Evolutionary conservation across 2,888 invertebrate genomes (phyloP), one percentile per base, ranked within the genome.

Genomic region (Mesorhabditis belari): DNA sequence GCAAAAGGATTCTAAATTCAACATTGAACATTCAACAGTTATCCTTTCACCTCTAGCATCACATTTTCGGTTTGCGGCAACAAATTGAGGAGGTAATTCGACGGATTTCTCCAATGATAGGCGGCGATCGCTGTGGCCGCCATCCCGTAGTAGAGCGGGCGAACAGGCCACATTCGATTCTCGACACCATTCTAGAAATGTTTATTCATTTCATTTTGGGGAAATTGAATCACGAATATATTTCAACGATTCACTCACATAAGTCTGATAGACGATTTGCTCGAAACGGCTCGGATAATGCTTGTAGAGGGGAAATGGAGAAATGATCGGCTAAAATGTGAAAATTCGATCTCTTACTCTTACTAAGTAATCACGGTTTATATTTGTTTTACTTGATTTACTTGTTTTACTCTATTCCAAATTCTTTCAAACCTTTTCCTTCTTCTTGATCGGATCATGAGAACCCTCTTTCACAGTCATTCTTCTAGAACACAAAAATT

Each of bases 151-250:
- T 60, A 61, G 21, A 62, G 28, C 6, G 71, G 71, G 3, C 64
- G 57, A 17, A 69, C 57, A 0, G 71, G 71, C 71, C 71, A 71
- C 0, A 71, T 60, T n/a, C 61, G 57, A 44, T 71, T 71, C n/a
- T 71, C 71, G 27, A 71, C 9, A 52, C 61, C 60, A 49, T 71
- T 71, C 71, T 71, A 35, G n/a, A 35, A 35, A n/a, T n/a, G n/a
- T n/a, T n/a, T n/a, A n/a, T n/a, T n/a, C n/a, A n/a, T n/a, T n/a
- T n/a, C n/a, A n/a, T n/a, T n/a, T n/a, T n/a, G n/a, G 44, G n/a
- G n/a, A 35, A 35, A 35, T 17, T n/a, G 44, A 17, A 17, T 35
- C n/a, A 35, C 12, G 12, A 9, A 35, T 35, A 35, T 17, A 9
- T 17, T 17, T 35, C n/a, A 35, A 35, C 44, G 44, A 9, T 17